Evolutionary conservation across 2,888 invertebrate genomes (phyloP), one percentile per base, ranked within the genome.

Genomic region (Clunio marinus): DNA sequence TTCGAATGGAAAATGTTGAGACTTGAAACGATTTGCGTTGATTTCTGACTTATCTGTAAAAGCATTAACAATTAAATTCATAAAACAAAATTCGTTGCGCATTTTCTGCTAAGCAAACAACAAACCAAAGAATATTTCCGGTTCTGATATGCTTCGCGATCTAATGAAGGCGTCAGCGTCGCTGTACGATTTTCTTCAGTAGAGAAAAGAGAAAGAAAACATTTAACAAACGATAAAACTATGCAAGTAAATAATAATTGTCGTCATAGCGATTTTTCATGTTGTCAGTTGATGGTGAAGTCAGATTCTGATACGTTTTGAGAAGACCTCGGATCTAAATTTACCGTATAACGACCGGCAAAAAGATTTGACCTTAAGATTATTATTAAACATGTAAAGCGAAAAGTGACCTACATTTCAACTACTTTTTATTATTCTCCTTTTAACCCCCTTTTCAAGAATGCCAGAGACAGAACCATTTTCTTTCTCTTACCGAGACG

Each of bases 1-100:
- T 70, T 79, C 79, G 70, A 77, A 77, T 1, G 73, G 74, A 70
- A 76, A 73, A 37, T 68, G 22, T 20, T 57, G 27, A 10, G 68
- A 24, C 45, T 68, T 68, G 28, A 68, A 68, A 8, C 66, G 66
- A 46, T 55, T 57, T 13, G 51, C 22, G 45, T 22, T 15, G 15
- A 66, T 55, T 7, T 55, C 66, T 24, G 66, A 66, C 17, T 58
- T 68, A 25, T 68, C 68, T 68, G 27, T 35, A 13, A 15, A 68
- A 13, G n/a, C n/a, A n/a, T n/a, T n/a, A n/a, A n/a, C n/a, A 28
- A 45, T 10, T 2, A 13, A n/a, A 41, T 3, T 15, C 10, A n/a
- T 41, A 10, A 41, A 41, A 41, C 41, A 15, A 10, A 41, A 13
- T 41, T 41, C n/a, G 41, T 41, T 41, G 2, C 41, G 10, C 10